Evolutionary conservation across 2,113 vertebrate species (phyloP).

Genomic region (Chrysochloris asiatica): DNA sequence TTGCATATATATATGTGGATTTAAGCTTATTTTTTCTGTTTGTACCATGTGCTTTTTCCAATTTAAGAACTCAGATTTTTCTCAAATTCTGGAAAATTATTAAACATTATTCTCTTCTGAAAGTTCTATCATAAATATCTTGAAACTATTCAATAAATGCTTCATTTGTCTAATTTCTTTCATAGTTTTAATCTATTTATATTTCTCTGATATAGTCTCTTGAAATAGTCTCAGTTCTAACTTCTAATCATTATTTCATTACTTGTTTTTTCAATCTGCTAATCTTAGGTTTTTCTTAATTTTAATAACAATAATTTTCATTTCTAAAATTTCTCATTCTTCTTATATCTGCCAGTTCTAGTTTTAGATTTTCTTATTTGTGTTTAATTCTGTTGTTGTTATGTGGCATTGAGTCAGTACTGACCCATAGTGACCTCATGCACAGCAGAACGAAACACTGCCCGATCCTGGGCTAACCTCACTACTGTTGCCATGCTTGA

Average conservation of each 20-base stretch:
- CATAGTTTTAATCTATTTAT: background rate
- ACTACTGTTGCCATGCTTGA: no score
- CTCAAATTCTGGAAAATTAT: background rate
- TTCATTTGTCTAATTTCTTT: conserved; percentile 51
- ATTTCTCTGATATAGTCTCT: background rate
- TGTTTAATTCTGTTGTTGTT: no score
- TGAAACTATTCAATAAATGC: background rate
- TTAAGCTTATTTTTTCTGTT: conserved; percentile 35
- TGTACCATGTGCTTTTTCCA: background rate
- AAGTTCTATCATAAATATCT: background rate
- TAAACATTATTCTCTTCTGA: background rate
- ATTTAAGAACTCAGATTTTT: background rate
- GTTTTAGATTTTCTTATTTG: no score
- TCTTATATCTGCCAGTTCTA: no score
- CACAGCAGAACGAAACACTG: no score
- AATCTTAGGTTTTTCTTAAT: no score
- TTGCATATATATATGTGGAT: background rate
- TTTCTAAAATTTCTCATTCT: no score
- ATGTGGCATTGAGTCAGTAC: no score
- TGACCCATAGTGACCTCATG: no score
- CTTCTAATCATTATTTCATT: conserved; percentile 4
- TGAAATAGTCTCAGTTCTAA: background rate
- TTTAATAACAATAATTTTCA: no score
- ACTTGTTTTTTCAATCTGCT: background rate
- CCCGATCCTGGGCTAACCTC: no score